Base-by-base conservation (phyloP, 2,888 invertebrate genomes). In the Chymomyza procnemis region DNA sequence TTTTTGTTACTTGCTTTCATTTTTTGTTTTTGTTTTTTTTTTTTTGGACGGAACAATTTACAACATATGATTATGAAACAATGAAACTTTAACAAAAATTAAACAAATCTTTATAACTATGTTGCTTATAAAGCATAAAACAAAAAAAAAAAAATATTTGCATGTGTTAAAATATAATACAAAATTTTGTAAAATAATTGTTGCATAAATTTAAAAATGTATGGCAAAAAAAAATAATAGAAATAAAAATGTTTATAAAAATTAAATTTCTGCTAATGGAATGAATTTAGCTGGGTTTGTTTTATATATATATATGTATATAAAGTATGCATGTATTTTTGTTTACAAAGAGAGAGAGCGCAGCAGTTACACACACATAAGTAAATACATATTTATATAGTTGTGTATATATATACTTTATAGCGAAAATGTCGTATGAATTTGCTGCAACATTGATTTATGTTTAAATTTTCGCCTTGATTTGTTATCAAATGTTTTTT, bases 21-120 rank as follows among this genome's bases (percentile, higher is more conserved):
- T 22, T n/a, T 63, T 64, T 60, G 67, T 47, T 64, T 69, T 67
- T 57, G 64, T 64, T 69, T 73, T 60, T 71, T 34, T 65, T 67
- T 76, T 80, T 73, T 86, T 83, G 83, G 83, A 83, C 83, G 83
- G 83, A 83, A 83, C 87, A 83, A 83, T 83, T 83, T 83, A 85
- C 83, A 83, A 83, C 82, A 83, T 86, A 83, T 83, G 83, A 86
- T 83, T 86, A 84, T 82, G 84, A 82, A 85, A 82, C 84, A 82
- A 80, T 83, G 83, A 66, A 70, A 54, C 52, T 57, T 76, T 19
- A 66, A 69, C 64, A 63, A 76, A 80, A 41, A 22, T 66, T 21
- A 55, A 55, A 55, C 14, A 14, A 55, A 55, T n/a, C 19, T 55
- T 21, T 55, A n/a, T 55, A 26, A 21, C 55, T 19, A 22, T 18